These are phyloP conservation scores for Plestiodon gilberti DNA, from an alignment of 2,113 vertebrate genomes.

Conservation along the genomic window DNA sequence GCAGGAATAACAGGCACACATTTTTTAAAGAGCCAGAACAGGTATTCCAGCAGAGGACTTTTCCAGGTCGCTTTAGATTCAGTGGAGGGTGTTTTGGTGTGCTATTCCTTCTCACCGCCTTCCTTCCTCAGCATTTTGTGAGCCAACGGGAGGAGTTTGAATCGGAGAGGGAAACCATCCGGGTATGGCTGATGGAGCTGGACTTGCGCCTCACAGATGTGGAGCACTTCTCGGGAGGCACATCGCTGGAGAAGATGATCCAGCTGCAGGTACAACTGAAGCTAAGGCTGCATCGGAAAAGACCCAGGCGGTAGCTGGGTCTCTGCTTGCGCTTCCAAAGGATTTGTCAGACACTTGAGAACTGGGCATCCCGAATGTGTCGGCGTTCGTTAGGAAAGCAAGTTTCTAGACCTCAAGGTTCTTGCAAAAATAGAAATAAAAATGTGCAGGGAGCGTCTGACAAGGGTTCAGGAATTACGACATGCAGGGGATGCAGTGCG, in stretches of 20 bases:
- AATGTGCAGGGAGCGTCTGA: too few species aligned
- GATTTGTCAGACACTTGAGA: neutral
- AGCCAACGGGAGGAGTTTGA: conserved; percentile 80
- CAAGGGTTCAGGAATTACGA: too few species aligned
- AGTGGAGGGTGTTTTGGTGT: accelerated
- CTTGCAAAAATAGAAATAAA: neutral
- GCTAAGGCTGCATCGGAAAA: accelerated
- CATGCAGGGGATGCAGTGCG: too few species aligned
- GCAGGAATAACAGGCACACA: neutral
- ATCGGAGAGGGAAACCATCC: conserved; percentile 73
- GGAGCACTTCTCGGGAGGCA: conserved; percentile 74
- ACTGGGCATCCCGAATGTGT: neutral
- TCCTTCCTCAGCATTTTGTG: conserved; percentile 66
- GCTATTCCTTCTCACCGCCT: neutral
- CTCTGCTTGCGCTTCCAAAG: neutral
- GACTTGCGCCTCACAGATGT: conserved; percentile 73
- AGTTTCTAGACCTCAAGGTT: neutral
- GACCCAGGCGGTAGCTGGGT: accelerated
- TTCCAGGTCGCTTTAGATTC: neutral
- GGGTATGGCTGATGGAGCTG: conserved; percentile 77
- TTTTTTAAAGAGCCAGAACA: neutral
- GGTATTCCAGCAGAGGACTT: neutral
- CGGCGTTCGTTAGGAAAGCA: neutral
- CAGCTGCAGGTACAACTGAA: conserved; percentile 73
- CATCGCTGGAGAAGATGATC: conserved; percentile 74